Percentiles rank a stretch among this genome's conserved stretches.
Evolutionary conservation across 2,113 vertebrate genomes (phyloP).

Genomic region (Rhabdornis inornatus): DNA sequence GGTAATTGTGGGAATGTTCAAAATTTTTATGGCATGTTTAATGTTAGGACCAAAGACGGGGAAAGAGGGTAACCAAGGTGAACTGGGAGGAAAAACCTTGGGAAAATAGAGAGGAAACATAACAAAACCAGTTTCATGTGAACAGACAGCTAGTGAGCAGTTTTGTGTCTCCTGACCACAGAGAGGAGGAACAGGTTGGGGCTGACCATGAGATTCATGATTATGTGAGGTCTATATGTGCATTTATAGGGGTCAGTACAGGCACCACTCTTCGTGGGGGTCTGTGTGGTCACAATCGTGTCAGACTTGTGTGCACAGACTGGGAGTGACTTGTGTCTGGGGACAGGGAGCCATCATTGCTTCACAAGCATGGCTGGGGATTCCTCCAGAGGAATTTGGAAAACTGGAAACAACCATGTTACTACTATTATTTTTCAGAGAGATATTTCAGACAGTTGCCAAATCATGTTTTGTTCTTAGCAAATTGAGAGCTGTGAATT

Average conservation of each 20-base stretch:
- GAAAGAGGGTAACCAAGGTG: neutral
- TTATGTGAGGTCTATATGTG: neutral
- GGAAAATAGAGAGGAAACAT: neutral
- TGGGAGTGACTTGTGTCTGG: neutral
- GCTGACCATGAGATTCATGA: neutral
- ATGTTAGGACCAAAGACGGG: neutral
- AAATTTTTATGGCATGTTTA: neutral
- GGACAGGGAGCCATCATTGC: neutral
- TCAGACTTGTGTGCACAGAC: neutral
- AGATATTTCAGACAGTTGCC: neutral
- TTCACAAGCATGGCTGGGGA: neutral
- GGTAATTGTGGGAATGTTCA: neutral
- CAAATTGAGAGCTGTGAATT: neutral
- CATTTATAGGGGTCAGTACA: neutral
- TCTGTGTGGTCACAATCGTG: fast-evolving
- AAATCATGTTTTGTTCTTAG: neutral
- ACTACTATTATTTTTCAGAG: neutral
- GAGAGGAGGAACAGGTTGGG: neutral
- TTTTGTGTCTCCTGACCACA: neutral
- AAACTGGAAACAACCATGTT: neutral
- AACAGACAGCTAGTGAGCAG: neutral
- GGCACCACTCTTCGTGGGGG: neutral
- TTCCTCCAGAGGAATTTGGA: neutral
- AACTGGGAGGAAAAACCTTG: neutral
- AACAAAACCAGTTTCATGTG: neutral